Percentiles rank a stretch among this genome's conserved stretches.
Conservation (phyloP, 2,888 invertebrate species). For the Himalopsyche kuldschensis region DNA sequence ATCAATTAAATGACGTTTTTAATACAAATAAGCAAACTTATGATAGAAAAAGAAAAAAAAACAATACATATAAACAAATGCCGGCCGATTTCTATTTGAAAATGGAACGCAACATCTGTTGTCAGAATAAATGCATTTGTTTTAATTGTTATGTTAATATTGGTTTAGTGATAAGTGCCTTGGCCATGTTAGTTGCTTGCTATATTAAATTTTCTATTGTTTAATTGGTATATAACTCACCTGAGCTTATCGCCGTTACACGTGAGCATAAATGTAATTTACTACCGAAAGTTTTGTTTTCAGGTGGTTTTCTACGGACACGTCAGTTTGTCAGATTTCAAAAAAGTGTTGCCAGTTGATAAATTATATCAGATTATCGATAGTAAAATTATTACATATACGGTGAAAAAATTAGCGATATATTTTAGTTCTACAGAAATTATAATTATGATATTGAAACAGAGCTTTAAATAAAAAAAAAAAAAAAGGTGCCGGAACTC, state of each 20-base stretch:
- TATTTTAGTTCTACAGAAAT: no score
- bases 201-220: not conserved
- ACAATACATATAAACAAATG: not conserved
- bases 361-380: not conserved
- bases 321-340: not conserved
- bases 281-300: not conserved
- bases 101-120: not conserved
- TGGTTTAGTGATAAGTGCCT: no score
- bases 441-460: no score
- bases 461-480: no score
- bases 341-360: not conserved
- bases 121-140: not conserved
- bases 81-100: not conserved
- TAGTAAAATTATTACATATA: not conserved
- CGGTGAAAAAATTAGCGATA: no score
- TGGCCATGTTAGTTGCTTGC: no score
- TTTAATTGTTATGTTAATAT: not conserved
- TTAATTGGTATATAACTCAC: not conserved
- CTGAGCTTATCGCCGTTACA: not conserved
- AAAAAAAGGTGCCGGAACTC: no score
- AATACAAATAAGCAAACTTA: no score
- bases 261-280: not conserved
- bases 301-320: not conserved
- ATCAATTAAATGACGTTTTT: no score
- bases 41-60: not conserved